Base-by-base conservation (phyloP, 1,140 invertebrate species). In the Cotesia chilonis region DNA sequence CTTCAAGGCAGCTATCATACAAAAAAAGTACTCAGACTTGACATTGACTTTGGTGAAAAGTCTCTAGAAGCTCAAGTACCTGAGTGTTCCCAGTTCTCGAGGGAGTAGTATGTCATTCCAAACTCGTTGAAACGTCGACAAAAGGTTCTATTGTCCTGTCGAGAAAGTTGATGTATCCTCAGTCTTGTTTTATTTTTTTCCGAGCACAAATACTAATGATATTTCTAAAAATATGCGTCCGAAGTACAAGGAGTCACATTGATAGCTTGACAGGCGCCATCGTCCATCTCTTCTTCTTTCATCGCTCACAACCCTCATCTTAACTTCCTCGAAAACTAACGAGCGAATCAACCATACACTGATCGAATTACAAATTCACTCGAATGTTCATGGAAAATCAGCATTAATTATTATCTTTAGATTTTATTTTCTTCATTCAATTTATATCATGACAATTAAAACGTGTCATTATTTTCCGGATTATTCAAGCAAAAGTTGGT, bases 191-290 rank as follows among this genome's bases (percentile, higher is more conserved):
- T 52, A 35, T 38, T 63, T 54, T 65, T 65, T 28, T 65, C 14
- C 17, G 41, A 20, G 38, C n/a, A 65, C 63, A 14, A 65, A 65
- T 51, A 65, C 63, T 51, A 65, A 38, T 55, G 66, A 35, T 47
- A 51, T 68, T 68, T 68, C 66, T 68, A 68, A 68, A 68, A 68
- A 68, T 68, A 68, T 68, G 66, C 66, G 51, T 55, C 41, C 51
- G 66, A 68, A 68, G 54, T 28, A 68, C 66, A 68, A 68, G 51
- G 66, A 54, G 51, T 14, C 28, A 35, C 66, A 51, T 68, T 68
- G 66, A 55, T 68, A 28, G 66, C 17, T 68, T 54, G 66, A 55
- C 66, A 51, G 66, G 66, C 66, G 66, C 66, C 66, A 47, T 65
- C 63, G 41, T n/a, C 63, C 28, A 68, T 28, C 52, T 41, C 9